Evolutionary conservation across 2,888 invertebrate genomes (phyloP).

Genomic region (Drosophila mayaguana): DNA sequence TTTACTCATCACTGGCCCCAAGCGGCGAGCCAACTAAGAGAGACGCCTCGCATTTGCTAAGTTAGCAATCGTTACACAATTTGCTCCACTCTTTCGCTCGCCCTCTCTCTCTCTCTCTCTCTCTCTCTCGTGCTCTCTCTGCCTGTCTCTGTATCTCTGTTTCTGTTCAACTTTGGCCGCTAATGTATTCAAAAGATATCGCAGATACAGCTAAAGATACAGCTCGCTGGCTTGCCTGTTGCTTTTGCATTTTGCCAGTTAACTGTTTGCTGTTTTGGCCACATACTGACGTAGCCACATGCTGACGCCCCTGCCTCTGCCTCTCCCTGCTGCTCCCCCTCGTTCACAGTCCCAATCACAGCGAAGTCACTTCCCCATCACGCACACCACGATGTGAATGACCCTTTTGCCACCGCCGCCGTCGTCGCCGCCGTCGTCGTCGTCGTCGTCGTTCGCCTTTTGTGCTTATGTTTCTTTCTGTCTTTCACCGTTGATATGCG

Average conservation of each 20-base stretch:
- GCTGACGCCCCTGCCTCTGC: neutral
- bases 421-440: neutral
- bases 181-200: conserved; percentile 53
- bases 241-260: conserved; percentile 33
- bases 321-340: neutral
- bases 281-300: conserved; percentile 4
- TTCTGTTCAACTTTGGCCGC: conserved; percentile 22
- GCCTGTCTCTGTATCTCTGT: neutral
- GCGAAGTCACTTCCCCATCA: conserved; percentile 12
- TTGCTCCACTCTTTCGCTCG: conserved; percentile 5
- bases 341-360: neutral
- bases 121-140: neutral
- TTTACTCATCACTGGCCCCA: conserved; percentile 40
- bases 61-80: conserved; percentile 60
- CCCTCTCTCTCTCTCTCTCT: conserved; percentile 1
- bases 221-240: conserved; percentile 32
- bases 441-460: conserved; percentile 15
- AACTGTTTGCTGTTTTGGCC: conserved; percentile 27
- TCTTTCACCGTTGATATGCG: conserved; percentile 11
- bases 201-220: conserved; percentile 46
- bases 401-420: conserved; percentile 53
- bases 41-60: conserved; percentile 45
- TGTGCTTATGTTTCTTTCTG: conserved; percentile 17
- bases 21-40: conserved; percentile 14
- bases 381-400: conserved; percentile 58